These are phyloP conservation scores for Drosophila subquinaria DNA, from an alignment of 2,888 invertebrate genomes.

Conservation along the genomic window DNA sequence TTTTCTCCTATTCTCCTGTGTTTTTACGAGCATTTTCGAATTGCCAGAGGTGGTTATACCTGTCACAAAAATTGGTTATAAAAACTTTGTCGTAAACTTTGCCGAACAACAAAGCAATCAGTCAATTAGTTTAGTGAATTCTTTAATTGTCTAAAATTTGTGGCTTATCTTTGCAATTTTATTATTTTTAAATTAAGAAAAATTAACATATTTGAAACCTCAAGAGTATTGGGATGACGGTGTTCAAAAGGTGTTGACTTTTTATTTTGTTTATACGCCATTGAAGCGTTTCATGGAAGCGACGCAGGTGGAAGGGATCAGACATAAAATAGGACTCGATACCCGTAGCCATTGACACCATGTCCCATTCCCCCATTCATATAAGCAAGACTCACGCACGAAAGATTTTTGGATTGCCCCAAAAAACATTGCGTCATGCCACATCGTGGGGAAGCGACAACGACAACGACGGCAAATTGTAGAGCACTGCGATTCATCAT, in stretches of 20 bases:
- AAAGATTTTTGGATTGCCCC: constrained; percentile 62
- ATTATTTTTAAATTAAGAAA: background rate
- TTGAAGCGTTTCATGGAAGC: constrained; percentile 41
- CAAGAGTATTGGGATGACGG: constrained; percentile 11
- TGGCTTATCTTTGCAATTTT: background rate
- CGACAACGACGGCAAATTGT: background rate
- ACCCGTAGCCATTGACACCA: constrained; percentile 6
- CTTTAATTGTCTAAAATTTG: background rate
- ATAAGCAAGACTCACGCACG: constrained; percentile 68
- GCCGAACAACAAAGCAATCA: background rate
- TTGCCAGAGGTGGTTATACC: constrained; percentile 31
- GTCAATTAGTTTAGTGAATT: constrained; percentile 24
- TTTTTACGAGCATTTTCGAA: constrained; percentile 65
- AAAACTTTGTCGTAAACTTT: constrained; percentile 31
- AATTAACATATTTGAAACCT: background rate
- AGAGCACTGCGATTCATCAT: constrained; percentile 55
- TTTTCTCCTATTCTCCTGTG: constrained; percentile 16
- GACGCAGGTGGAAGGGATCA: constrained; percentile 1
- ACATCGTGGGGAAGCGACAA: constrained; percentile 1
- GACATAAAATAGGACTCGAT: constrained; percentile 11
- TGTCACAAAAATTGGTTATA: constrained; percentile 41
- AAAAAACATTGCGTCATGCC: constrained; percentile 21
- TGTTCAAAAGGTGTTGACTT: background rate
- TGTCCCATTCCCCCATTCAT: constrained; percentile 23
- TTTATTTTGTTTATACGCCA: constrained; percentile 32